A percentile compares a stretch with the other conserved stretches of the same genome.
These are phyloP conservation scores for Heliconius erato DNA, from an alignment of 2,888 invertebrate species.

Conservation along the genomic window DNA sequence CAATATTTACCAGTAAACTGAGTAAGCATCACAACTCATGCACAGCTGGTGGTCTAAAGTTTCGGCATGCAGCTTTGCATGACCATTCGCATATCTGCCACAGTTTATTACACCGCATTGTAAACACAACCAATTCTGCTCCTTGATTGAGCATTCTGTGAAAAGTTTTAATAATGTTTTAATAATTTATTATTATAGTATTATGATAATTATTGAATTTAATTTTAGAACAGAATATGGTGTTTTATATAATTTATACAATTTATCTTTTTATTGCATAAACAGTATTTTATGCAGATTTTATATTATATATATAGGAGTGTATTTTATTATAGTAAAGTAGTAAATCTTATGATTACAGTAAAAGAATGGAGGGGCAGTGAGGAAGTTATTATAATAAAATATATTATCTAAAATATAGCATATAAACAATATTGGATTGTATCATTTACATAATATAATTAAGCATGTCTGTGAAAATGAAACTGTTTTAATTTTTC, in stretches of 20 bases:
- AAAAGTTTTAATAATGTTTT: conserved; percentile 50
- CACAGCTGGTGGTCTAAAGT: conserved; percentile 89
- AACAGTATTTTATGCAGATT: not conserved
- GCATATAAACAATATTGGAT: no score
- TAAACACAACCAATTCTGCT: conserved; percentile 92
- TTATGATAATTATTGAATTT: not conserved
- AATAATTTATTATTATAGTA: not conserved
- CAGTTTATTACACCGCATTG: conserved; percentile 91
- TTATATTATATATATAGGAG: no score
- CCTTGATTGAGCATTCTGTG: conserved; percentile 87
- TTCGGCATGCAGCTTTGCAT: conserved; percentile 90
- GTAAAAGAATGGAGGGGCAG: no score
- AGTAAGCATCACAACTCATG: conserved; percentile 90
- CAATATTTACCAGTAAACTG: conserved; percentile 90
- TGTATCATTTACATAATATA: no score
- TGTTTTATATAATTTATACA: not conserved
- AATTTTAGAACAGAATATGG: not conserved
- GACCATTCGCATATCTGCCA: conserved; percentile 91
- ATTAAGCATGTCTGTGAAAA: no score
- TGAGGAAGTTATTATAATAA: no score
- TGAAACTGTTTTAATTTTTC: no score
- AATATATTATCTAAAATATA: no score
- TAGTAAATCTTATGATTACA: no score
- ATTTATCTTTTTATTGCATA: not conserved
- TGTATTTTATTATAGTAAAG: no score